Conservation (phyloP, 2,797 vertebrate genomes). For the Sylvia borin region DNA sequence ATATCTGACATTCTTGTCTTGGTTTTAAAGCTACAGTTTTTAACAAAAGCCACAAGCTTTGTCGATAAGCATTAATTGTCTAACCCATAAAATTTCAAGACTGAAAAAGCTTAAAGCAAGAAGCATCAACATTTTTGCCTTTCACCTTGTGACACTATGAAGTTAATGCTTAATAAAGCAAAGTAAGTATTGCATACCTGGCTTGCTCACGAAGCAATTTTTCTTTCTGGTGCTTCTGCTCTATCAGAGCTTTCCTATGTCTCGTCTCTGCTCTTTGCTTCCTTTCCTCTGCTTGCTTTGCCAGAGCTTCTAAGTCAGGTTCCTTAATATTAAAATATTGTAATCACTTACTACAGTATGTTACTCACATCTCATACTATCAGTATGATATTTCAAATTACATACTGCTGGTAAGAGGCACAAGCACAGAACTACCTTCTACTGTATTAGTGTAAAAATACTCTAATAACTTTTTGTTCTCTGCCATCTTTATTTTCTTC, state of each 20-base stretch:
- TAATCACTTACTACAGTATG: background rate
- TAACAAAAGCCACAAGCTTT: background rate
- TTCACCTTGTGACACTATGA: background rate
- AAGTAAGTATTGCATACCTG: constrained; percentile 69
- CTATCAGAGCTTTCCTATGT: constrained; percentile 85
- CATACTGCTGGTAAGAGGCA: background rate
- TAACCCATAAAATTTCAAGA: background rate
- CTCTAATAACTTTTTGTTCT: background rate
- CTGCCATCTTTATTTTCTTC: background rate
- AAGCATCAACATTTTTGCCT: background rate
- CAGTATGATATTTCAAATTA: background rate
- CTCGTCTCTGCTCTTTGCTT: constrained; percentile 83
- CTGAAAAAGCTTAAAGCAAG: background rate
- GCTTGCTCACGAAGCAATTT: constrained; percentile 76
- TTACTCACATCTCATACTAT: background rate
- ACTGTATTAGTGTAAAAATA: background rate
- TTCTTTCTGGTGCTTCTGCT: constrained; percentile 84
- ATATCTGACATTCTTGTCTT: background rate
- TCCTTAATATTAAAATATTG: constrained; percentile 79
- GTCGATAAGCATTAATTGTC: background rate
- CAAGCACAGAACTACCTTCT: background rate
- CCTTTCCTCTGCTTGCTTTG: constrained; percentile 79
- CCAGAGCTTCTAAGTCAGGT: constrained; percentile 81
- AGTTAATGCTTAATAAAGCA: background rate
- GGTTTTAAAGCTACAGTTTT: background rate